These are phyloP conservation scores for Orius laevigatus DNA, from an alignment of 1,140 invertebrate species.

Conservation along the genomic window DNA sequence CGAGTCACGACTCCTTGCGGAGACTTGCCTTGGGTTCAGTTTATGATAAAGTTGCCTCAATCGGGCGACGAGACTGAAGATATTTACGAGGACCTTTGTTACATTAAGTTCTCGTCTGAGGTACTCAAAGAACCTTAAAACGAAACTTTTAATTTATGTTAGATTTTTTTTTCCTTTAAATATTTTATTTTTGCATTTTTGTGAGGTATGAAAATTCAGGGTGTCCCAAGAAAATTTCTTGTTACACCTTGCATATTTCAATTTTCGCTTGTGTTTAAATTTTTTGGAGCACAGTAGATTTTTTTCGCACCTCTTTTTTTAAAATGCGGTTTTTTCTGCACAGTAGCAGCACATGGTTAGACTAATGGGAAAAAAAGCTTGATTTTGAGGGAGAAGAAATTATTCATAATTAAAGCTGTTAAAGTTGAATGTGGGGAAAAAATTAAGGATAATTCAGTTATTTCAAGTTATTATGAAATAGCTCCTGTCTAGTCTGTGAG, in stretches of 20 bases:
- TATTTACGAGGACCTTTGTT: conserved; percentile 76
- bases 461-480: no score
- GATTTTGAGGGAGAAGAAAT: no score
- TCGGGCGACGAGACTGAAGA: conserved; percentile 55
- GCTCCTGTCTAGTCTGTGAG: no score
- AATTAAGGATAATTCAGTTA: no score
- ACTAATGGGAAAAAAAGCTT: no score
- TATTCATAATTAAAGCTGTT: no score
- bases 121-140: conserved; percentile 24
- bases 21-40: conserved; percentile 10
- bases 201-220: not conserved
- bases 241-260: no score
- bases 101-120: conserved; percentile 60
- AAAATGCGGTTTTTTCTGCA: no score
- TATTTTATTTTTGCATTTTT: not conserved
- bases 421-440: no score
- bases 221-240: no score
- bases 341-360: no score
- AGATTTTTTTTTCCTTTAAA: not conserved
- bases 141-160: conserved; percentile 3
- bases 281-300: not conserved
- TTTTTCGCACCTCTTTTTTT: not conserved
- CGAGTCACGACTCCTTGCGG: conserved; percentile 6
- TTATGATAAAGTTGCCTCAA: conserved; percentile 33
- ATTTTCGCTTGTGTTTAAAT: not conserved